phyloP scores from a whole-genome alignment of 2,113 vertebrate species.

The Podarcis cretensis region DNA sequence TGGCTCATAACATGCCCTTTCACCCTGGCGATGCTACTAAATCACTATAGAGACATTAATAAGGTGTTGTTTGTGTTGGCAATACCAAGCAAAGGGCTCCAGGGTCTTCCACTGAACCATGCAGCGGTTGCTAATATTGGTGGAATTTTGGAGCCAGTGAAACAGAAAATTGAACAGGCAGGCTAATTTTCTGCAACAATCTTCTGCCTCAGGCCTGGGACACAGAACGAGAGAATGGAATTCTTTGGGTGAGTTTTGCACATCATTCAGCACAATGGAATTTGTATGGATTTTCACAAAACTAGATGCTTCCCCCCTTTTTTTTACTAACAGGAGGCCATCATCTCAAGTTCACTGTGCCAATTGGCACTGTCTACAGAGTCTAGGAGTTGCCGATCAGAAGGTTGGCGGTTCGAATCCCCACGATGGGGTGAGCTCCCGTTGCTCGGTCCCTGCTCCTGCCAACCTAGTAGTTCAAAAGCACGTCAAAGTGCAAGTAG shows the following conservation, averaged over 20 bases:
- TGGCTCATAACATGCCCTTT: not conserved
- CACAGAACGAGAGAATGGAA: not conserved
- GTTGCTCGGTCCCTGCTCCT: too few relatives aligned
- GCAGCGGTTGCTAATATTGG: not conserved
- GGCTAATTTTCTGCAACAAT: not conserved
- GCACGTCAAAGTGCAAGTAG: too few relatives aligned
- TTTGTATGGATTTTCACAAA: too few relatives aligned
- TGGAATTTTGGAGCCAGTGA: not conserved
- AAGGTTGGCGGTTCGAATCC: too few relatives aligned
- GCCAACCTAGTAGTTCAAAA: too few relatives aligned
- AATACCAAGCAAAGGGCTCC: not conserved
- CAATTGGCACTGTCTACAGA: too few relatives aligned
- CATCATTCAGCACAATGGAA: not conserved
- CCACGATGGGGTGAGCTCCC: too few relatives aligned
- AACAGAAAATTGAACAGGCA: not conserved
- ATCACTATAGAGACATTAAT: not conserved
- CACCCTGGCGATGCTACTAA: not conserved
- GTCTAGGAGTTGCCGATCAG: too few relatives aligned
- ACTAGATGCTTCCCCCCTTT: too few relatives aligned
- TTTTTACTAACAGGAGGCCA: too few relatives aligned
- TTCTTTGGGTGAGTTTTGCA: not conserved
- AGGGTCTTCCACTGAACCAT: not conserved
- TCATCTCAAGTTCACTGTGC: too few relatives aligned
- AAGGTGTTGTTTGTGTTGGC: not conserved
- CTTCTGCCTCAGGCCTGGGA: too few relatives aligned